Percentiles rank a stretch among this genome's conserved stretches.
Conservation (phyloP, 2,888 invertebrate species). For the Agrilus cyanescens region DNA sequence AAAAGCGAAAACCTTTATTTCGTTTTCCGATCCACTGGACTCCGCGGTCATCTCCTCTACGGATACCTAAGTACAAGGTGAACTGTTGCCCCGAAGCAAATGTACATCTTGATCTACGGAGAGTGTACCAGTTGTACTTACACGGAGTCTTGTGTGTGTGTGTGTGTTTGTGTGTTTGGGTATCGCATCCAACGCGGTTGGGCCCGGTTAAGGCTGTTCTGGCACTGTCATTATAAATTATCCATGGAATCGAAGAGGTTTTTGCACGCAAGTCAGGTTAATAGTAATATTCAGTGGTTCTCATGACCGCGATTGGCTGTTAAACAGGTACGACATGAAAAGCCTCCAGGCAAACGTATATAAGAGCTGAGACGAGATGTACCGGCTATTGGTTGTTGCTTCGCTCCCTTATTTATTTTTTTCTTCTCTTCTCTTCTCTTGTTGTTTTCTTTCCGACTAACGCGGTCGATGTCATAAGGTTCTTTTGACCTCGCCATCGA, state of each 20-base stretch:
- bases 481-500: neutral
- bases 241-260: slow-evolving; percentile 1
- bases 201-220: no score
- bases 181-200: slow-evolving; percentile 1
- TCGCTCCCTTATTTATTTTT: neutral
- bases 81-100: no score
- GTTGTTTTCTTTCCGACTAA: no score
- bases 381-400: slow-evolving; percentile 12
- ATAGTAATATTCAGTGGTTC: slow-evolving; percentile 16
- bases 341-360: slow-evolving; percentile 11
- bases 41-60: no score
- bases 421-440: neutral
- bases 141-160: slow-evolving; percentile 3
- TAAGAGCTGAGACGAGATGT: slow-evolving; percentile 4
- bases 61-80: no score
- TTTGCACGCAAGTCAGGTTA: slow-evolving; percentile 12
- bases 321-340: slow-evolving; percentile 14
- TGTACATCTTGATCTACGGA: slow-evolving; percentile 2
- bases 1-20: no score
- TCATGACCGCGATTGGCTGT: slow-evolving; percentile 19
- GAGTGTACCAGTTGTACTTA: neutral
- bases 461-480: slow-evolving; percentile 1
- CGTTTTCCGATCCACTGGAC: no score
- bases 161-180: slow-evolving; percentile 9
- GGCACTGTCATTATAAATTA: no score